Evolutionary conservation across 1,140 invertebrate species (phyloP).

Genomic region (Venturia canescens): DNA sequence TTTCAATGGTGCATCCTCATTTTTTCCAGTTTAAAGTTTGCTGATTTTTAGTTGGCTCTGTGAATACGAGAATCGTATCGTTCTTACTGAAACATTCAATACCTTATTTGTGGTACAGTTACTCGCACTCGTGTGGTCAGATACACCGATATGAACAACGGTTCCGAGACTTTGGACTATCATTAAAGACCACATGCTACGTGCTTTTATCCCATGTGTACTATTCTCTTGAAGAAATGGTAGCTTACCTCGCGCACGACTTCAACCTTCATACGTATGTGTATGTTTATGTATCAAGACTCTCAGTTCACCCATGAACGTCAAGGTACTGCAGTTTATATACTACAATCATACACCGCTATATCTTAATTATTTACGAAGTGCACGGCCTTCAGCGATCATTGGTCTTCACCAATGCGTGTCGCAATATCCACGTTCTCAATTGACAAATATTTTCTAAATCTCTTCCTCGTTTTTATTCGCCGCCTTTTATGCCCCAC

Average conservation of each 20-base stretch:
- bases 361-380: slow-evolving; percentile 25
- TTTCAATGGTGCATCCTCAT: not conserved
- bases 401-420: slow-evolving; percentile 22
- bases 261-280: not conserved
- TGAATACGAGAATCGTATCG: not conserved
- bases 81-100: slow-evolving; percentile 26
- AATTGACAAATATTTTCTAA: slow-evolving; percentile 19
- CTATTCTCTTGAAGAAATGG: slow-evolving; percentile 44
- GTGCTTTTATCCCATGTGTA: not conserved
- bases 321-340: not conserved
- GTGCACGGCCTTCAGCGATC: slow-evolving; percentile 3
- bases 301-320: not conserved
- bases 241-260: slow-evolving; percentile 47
- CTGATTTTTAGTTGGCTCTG: not conserved
- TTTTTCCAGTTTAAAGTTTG: too few species aligned
- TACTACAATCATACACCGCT: not conserved
- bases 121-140: not conserved
- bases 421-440: slow-evolving; percentile 37
- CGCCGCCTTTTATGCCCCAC: not conserved
- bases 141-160: slow-evolving; percentile 30
- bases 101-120: slow-evolving; percentile 35
- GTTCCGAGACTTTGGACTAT: slow-evolving; percentile 40
- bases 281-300: too few species aligned
- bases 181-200: slow-evolving; percentile 8
- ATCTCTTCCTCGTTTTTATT: not conserved